Base-by-base conservation (phyloP, 2,113 vertebrate species). In the Nanorana parkeri region DNA sequence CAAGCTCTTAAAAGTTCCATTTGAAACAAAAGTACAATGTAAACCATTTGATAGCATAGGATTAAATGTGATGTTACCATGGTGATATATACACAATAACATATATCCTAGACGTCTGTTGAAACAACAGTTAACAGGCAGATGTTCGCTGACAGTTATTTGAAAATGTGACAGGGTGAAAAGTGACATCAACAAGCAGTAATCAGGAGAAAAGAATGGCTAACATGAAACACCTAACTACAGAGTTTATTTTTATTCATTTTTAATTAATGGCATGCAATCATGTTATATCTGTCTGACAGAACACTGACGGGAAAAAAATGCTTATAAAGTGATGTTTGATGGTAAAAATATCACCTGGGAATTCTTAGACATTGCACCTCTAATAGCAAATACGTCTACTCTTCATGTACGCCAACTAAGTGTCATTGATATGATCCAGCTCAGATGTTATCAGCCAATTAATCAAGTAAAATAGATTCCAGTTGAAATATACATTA, bases 401-500 rank as follows among this genome's bases (percentile, higher is more conserved):
- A 17, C 56, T 36, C 21, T 52, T 51, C 24, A 63, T 52, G 36
- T 65, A 77, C 26, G 75, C 75, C 75, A 77, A 54, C 41, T 28
- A 56, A 67, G n/a, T 68, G 63, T 68, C 47, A 68, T 52, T 21
- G 47, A 67, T 68, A 67, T 56, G 28, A 78, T 64, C 47, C 32
- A 24, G 28, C 52, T 77, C 61, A 65, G 60, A 77, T 64, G 61
- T 26, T 65, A 28, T 10, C 60, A 77, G 56, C 24, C 51, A 47
- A 78, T 78, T 67, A 55, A 56, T 67, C 64, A 68, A 68, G 24
- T 16, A 56, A 28, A 78, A 56, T 29, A 17, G 24, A 13, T 54
- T 67, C 61, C 51, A 17, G 8, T 68, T 64, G 67, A 54, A 68
- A 55, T 36, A 68, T 10, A 78, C 61, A 67, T 52, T 78, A 78